These are phyloP conservation scores for Agrochola macilenta DNA, from an alignment of 2,888 invertebrate genomes.

Conservation along the genomic window DNA sequence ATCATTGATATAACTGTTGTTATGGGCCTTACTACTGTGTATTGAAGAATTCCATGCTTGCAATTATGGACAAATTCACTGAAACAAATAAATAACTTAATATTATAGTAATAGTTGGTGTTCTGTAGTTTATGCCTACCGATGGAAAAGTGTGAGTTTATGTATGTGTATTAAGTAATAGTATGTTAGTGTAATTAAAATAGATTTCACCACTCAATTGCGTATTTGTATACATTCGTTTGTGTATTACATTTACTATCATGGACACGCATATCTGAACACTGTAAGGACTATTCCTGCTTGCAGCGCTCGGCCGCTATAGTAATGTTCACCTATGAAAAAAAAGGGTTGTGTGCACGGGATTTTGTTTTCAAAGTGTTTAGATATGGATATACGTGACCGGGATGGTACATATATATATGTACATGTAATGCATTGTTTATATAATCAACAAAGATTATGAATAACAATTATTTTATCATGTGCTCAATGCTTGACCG, in stretches of 20 bases:
- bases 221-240: background rate
- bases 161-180: background rate
- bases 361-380: too few relatives aligned
- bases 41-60: slow-evolving; percentile 99
- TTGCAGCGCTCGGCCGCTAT: too few relatives aligned
- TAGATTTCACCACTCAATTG: background rate
- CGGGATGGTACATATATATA: too few relatives aligned
- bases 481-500: background rate
- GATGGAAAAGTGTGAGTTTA: too few relatives aligned
- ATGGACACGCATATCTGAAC: too few relatives aligned
- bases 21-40: slow-evolving; percentile 97
- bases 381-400: too few relatives aligned
- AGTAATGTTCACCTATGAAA: too few relatives aligned
- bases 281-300: too few relatives aligned
- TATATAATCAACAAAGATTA: slow-evolving; percentile 16
- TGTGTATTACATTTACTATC: too few relatives aligned
- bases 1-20: slow-evolving; percentile 97
- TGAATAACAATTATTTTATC: slow-evolving; percentile 25
- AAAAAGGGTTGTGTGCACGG: too few relatives aligned
- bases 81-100: slow-evolving; percentile 74
- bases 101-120: background rate
- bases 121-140: too few relatives aligned
- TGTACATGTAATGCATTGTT: background rate
- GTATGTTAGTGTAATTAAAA: background rate
- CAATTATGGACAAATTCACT: slow-evolving; percentile 98